Base-by-base conservation (phyloP, 2,797 vertebrate species). In the Onychomys leucogaster region DNA sequence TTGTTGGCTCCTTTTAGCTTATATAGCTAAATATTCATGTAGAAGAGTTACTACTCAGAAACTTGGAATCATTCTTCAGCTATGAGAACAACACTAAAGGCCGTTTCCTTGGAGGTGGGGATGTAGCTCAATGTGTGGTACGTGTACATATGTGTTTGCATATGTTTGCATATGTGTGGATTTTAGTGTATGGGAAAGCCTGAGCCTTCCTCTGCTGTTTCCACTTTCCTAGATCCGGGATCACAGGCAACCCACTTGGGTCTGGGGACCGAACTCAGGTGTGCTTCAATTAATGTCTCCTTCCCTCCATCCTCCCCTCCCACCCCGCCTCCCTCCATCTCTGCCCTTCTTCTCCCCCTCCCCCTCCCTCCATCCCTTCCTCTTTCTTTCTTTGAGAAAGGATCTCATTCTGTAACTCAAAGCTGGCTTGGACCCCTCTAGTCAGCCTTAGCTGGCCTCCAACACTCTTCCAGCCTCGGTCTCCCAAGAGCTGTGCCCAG, bases 11-110 rank as follows among this genome's bases (percentile, higher is more conserved):
- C 71, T 77, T 86, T 0, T 69, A 49, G 63, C 63, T 10, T 59
- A 11, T 61, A 21, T 1, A 77, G 29, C 55, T 57, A 59, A 76
- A 77, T 23, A 49, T 41, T 90, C 92, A 75, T 25, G 84, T 73
- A 80, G n/a, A 89, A 88, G 88, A 94, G 17, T 75, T 69, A 34
- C 29, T 63, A 76, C 81, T 95, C n/a, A 85, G 61, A 17, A 52
- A 69, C 63, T 89, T 92, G 73, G 41, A n/a, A 46, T 90, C 78
- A 41, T 71, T 91, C n/a, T 43, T 83, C 57, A 89, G 63, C n/a
- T 73, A 0, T 86, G 69, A 96, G 78, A 90, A 89, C 55, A 92
- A 86, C 65, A 59, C 67, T 71, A 46, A 90, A 32, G 27, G 37
- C 77, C 9, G 19, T 91, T 83, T 93, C 82, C 81, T 69, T n/a